Conservation (phyloP, 2,113 vertebrate species). For the Haemorhous mexicanus region DNA sequence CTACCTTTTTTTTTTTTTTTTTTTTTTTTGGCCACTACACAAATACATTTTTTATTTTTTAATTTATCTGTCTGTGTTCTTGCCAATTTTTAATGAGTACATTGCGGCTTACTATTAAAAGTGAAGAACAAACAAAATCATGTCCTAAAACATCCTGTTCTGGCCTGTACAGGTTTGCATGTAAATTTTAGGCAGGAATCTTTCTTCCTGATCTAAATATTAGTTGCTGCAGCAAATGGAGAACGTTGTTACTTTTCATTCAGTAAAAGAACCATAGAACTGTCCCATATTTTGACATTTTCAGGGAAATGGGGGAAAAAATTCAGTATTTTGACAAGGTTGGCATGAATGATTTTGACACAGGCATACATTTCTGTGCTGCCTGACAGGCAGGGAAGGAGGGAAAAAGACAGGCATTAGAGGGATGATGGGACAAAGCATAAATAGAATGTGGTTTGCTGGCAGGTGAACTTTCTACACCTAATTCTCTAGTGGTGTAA, state of each 20-base stretch:
- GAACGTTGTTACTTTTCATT: not conserved
- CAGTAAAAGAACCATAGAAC: not conserved
- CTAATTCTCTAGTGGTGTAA: not conserved
- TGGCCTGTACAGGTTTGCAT: not conserved
- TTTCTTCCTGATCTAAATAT: not conserved
- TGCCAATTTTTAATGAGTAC: slow-evolving; percentile 18
- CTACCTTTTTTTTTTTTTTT: not conserved
- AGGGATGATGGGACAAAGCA: not conserved
- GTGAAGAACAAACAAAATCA: slow-evolving; percentile 20
- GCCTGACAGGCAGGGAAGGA: not conserved
- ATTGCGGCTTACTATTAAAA: not conserved
- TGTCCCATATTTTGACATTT: not conserved
- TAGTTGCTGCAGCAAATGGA: not conserved
- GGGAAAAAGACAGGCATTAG: not conserved
- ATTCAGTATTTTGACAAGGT: not conserved
- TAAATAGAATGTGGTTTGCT: accelerated
- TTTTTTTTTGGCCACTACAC: not conserved
- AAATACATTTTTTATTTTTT: not conserved
- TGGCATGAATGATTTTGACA: not conserved
- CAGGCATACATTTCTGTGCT: not conserved
- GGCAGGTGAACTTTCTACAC: not conserved
- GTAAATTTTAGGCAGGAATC: not conserved
- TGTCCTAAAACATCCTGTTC: slow-evolving; percentile 23
- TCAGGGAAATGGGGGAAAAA: not conserved
- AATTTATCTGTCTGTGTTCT: not conserved